Conservation (phyloP, 2,888 invertebrate species). For the Tinea pellionella region DNA sequence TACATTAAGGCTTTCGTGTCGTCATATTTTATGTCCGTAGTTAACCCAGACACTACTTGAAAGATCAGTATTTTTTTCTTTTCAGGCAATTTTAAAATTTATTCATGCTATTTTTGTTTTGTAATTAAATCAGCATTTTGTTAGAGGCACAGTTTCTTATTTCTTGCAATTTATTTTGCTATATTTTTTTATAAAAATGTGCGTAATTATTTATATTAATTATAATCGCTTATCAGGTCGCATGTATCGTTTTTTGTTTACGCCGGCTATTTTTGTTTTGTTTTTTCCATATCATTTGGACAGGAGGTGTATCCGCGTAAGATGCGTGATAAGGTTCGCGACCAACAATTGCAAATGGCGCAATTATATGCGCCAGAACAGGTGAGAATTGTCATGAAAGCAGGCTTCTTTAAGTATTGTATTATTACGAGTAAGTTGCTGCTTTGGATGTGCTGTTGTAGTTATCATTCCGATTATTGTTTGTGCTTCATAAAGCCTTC, state of each 20-base stretch:
- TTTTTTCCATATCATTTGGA: conserved; percentile 71
- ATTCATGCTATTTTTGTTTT: background rate
- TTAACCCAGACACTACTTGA: conserved; percentile 34
- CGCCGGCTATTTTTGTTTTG: conserved; percentile 63
- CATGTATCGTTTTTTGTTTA: conserved; percentile 66
- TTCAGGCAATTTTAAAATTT: background rate
- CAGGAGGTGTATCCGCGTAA: conserved; percentile 85
- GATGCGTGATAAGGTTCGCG: conserved; percentile 83
- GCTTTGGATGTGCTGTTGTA: conserved; percentile 69
- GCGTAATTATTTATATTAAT: background rate
- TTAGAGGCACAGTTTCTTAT: background rate
- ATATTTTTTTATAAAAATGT: background rate
- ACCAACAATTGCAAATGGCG: conserved; percentile 73
- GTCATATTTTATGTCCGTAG: conserved; percentile 31
- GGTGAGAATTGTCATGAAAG: conserved; percentile 60
- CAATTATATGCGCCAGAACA: conserved; percentile 67
- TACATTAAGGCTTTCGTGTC: conserved; percentile 38
- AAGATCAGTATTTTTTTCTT: conserved; percentile 26
- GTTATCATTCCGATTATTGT: conserved; percentile 42
- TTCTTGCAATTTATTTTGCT: background rate
- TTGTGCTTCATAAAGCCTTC: conserved; percentile 35
- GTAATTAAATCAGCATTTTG: background rate
- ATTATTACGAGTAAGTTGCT: conserved; percentile 28
- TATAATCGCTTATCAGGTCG: conserved; percentile 29
- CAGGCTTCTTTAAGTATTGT: conserved; percentile 38